Percentiles rank a stretch among this genome's conserved stretches.
These are phyloP conservation scores for Suricata suricatta DNA, from an alignment of 2,113 vertebrate genomes.

Conservation along the genomic window DNA sequence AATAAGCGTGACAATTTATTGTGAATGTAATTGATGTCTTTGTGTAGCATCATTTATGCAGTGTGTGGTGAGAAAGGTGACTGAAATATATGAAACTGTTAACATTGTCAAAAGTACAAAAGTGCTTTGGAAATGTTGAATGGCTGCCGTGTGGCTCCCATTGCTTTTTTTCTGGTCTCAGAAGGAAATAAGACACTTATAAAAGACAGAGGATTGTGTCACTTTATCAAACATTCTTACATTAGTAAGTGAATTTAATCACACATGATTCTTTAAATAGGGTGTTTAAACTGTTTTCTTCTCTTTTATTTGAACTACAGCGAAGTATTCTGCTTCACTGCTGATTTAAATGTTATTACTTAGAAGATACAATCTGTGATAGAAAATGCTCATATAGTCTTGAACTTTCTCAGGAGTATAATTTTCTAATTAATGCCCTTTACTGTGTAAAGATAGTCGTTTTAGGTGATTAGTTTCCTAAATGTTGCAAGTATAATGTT, in stretches of 20 bases:
- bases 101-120: background rate
- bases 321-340: background rate
- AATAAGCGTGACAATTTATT: background rate
- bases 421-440: background rate
- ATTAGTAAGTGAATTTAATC: slow-evolving; percentile 19
- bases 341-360: slow-evolving; percentile 1
- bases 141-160: background rate
- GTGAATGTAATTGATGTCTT: background rate
- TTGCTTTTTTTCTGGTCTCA: background rate
- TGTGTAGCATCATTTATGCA: background rate
- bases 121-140: slow-evolving; percentile 37
- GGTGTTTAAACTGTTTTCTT: background rate
- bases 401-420: slow-evolving; percentile 19
- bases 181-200: background rate
- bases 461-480: slow-evolving; percentile 28
- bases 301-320: background rate
- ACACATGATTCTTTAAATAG: background rate
- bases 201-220: background rate
- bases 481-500: background rate
- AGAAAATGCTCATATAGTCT: background rate
- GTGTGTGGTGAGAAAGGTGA: background rate
- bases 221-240: background rate
- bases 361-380: background rate
- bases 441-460: background rate
- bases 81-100: slow-evolving; percentile 4